Base-by-base conservation (phyloP, 2,113 vertebrate genomes). In the Orycteropus afer region DNA sequence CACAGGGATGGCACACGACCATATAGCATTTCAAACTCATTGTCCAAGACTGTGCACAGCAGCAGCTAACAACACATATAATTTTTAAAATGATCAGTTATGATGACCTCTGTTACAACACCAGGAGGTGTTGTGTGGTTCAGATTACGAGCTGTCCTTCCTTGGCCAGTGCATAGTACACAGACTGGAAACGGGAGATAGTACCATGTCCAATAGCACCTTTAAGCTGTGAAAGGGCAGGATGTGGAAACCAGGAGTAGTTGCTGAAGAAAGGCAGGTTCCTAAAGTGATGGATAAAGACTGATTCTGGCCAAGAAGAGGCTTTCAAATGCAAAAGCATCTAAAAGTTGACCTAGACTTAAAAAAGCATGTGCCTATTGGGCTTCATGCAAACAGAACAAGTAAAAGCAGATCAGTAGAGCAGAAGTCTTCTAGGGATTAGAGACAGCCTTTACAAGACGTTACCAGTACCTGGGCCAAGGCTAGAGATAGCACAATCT, bases 51-150 rank as follows among this genome's bases (percentile, higher is more conserved):
- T 14, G 53, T 15, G 18, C 53, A 15, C 12, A 3, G 18, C 12
- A 55, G 53, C 57, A 59, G 57, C 57, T 59, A 59, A 59, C 23
- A 55, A 55, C 12, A 2, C 4, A 14, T 55, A 55, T 55, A 55
- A 55, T 14, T 55, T 55, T 55, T 55, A 14, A 15, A 59, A 4
- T 25, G 6, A 27, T 27, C 57, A 59, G 5, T 23, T 47, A 0
- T 18, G n/a, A 14, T 23, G 25, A 8, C 15, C 51, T 53, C 1
- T 2, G 18, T 79, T 23, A 7, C 2, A 65, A 9, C 0, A 0
- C 29, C 67, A 6, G 59, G 57, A 20, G 22, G 4, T 0, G 2
- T 1, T 0, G 2, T 1, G 0, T 45, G 47, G 82, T 37, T 32
- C 9, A 81, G 53, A n/a, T n/a, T n/a, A n/a, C n/a, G n/a, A n/a